A percentile compares a stretch with the other conserved stretches of the same genome.
Conservation (phyloP, 1,140 invertebrate genomes). For the Sycophaga agraensis region DNA sequence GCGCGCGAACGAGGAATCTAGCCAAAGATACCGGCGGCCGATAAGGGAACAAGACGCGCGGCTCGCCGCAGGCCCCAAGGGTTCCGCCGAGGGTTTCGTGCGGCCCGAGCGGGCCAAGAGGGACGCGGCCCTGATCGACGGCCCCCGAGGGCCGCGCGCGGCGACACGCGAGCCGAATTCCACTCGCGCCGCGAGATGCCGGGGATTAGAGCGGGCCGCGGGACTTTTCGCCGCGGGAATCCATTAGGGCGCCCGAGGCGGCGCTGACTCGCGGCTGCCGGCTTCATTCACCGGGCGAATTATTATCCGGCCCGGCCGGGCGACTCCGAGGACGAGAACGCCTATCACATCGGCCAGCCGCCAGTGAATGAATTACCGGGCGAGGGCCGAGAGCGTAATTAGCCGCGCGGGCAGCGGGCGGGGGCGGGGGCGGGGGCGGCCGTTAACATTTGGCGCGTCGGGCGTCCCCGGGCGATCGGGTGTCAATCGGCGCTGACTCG, state of each 20-base stretch:
- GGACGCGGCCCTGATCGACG: not conserved
- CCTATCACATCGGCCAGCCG: too few relatives aligned
- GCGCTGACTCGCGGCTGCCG: too few relatives aligned
- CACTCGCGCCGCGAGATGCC: not conserved
- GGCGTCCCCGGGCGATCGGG: too few relatives aligned
- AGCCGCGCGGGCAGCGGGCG: not conserved
- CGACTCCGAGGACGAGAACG: too few relatives aligned
- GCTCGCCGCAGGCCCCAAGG: not conserved
- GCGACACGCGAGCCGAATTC: not conserved
- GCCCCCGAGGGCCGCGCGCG: not conserved
- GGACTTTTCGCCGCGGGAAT: not conserved
- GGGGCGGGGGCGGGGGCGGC: not conserved
- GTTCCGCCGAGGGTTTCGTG: not conserved
- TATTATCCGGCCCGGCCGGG: too few relatives aligned
- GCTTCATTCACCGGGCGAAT: too few relatives aligned
- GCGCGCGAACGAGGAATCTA: constrained; percentile 20
- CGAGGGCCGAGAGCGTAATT: not conserved
- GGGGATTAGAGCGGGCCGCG: not conserved
- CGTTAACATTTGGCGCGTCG: too few relatives aligned
- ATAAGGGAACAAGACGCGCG: constrained; percentile 28
- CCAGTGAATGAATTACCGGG: too few relatives aligned
- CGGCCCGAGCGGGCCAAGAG: not conserved
- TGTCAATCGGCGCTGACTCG: constrained; percentile 30
- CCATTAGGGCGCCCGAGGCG: too few relatives aligned
- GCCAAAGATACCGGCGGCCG: constrained; percentile 30